Percentiles rank a stretch among this genome's conserved stretches.
Conservation (phyloP, 1,140 invertebrate species). For the Pseudoatta argentina region DNA sequence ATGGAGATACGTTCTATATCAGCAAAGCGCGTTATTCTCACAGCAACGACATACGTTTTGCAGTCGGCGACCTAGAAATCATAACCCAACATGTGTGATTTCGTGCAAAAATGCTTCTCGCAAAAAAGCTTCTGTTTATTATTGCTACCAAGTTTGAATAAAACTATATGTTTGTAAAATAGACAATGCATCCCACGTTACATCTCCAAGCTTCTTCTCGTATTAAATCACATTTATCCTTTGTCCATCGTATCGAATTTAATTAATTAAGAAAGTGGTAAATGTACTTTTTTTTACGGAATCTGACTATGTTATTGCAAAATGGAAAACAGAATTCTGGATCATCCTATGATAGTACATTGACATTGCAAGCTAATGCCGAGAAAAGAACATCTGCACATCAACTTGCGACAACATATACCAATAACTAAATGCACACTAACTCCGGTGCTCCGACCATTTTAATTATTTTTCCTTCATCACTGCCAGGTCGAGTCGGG, state of each 20-base stretch:
- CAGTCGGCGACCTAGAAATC: conserved; percentile 57
- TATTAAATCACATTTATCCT: not conserved
- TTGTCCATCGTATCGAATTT: not conserved
- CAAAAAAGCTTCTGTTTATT: conserved; percentile 32
- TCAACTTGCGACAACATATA: not conserved
- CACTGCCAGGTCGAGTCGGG: not conserved
- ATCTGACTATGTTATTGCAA: not conserved
- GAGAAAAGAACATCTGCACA: not conserved
- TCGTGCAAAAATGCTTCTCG: conserved; percentile 31
- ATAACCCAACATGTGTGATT: conserved; percentile 42
- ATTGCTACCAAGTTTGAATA: conserved; percentile 25
- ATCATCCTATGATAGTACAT: not conserved
- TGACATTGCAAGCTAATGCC: not conserved
- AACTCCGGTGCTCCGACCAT: not conserved
- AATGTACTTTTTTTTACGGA: conserved; percentile 1
- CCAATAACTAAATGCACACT: not conserved
- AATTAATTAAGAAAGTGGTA: not conserved
- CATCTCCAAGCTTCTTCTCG: not conserved
- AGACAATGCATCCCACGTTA: not conserved
- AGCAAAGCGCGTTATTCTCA: conserved; percentile 46
- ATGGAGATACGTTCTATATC: conserved; percentile 59
- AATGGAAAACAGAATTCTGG: not conserved
- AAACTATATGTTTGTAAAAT: conserved; percentile 13
- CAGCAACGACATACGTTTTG: conserved; percentile 34
- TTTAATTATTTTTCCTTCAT: conserved; percentile 67